Base-by-base conservation (phyloP, 2,888 invertebrate genomes). In the Cheilosia scutellata region DNA sequence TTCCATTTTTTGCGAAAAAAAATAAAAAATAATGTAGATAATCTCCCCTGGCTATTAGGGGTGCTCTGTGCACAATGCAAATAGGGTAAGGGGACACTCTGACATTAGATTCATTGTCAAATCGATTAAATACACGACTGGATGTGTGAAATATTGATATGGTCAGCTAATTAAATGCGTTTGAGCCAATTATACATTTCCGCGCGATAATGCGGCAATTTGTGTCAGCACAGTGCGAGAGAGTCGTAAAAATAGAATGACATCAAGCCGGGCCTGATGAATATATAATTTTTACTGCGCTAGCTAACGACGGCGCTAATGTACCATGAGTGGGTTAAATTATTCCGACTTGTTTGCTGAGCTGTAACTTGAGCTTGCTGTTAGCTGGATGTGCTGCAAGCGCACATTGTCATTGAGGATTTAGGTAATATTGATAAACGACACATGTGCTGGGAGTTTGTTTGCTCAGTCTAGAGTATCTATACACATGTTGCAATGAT, bases 41-140 rank as follows among this genome's bases (percentile, higher is more conserved):
- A 20, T 20, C 20, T 20, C 20, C 20, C 20, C 20, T 0, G 1
- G 20, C 20, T 20, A 20, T 2, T 20, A 20, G 20, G 20, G 20
- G 20, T 20, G 20, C 20, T 20, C 20, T 20, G 20, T 20, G 20
- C 20, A 20, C 20, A 20, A 79, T 37, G 7, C 40, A 71, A 5
- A 31, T 25, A 6, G 20, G 6, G 29, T 5, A 9, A 16, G 25
- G 31, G 37, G 31, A 20, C 33, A 25, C 20, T 40, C 66, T 53
- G 20, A 53, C 62, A 55, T 65, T 70, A 33, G 49, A 63, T 57
- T 82, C 82, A 82, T 82, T 82, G 70, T 33, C 82, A 82, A 82
- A 82, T 82, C 37, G 63, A 76, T 76, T 82, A 68, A 62, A 16
- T 13, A 33, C 13, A n/a, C 20, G 33, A 40, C 42, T 42, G 16